Conservation (phyloP, 2,888 invertebrate species). For the Metalampra italica region DNA sequence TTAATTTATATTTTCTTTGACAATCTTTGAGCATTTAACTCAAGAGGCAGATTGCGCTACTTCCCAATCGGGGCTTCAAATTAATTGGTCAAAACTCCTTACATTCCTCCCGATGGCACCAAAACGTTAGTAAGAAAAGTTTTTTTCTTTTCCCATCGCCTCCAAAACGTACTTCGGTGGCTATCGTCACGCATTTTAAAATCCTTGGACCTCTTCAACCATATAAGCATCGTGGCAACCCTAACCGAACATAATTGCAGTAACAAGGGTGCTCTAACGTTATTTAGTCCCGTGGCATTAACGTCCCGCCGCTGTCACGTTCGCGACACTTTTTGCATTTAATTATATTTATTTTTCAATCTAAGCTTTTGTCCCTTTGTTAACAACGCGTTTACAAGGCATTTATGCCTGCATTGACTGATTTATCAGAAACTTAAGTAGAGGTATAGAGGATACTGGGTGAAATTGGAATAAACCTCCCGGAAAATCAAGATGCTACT, state of each 20-base stretch:
- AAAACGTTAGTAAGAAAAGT: not conserved
- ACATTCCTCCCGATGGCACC: too few species aligned
- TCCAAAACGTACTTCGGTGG: too few species aligned
- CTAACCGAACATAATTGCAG: conserved; percentile 53
- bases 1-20: too few species aligned
- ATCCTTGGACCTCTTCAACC: not conserved
- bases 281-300: conserved; percentile 68
- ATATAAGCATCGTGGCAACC: not conserved
- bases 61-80: too few species aligned
- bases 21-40: too few species aligned
- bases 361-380: conserved; percentile 35
- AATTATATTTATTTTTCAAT: conserved; percentile 64
- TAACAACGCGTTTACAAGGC: conserved; percentile 7
- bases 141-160: not conserved
- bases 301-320: conserved; percentile 58
- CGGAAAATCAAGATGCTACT: too few species aligned
- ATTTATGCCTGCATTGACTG: not conserved
- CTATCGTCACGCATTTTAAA: too few species aligned
- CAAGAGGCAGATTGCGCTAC: too few species aligned
- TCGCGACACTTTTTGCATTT: conserved; percentile 51
- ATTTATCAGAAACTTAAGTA: not conserved
- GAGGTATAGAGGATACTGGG: not conserved
- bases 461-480: too few species aligned
- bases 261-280: conserved; percentile 74
- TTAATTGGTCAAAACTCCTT: too few species aligned